A percentile compares a stretch with the other conserved stretches of the same genome.
These are phyloP conservation scores for Plagodis dolabraria DNA, from an alignment of 2,888 invertebrate genomes.

Conservation along the genomic window DNA sequence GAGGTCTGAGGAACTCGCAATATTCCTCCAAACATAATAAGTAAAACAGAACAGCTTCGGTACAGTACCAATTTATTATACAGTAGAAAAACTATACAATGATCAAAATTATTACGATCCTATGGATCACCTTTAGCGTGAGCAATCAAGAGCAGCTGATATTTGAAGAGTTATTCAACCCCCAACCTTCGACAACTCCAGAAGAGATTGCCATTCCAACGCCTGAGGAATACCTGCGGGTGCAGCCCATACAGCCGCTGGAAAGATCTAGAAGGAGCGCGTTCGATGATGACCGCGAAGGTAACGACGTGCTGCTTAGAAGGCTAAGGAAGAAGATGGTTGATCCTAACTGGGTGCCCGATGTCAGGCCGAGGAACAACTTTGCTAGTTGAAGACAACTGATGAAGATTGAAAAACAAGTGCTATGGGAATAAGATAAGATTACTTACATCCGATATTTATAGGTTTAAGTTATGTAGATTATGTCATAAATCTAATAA, in stretches of 20 bases:
- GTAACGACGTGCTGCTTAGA: constrained; percentile 35
- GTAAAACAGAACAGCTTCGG: no score
- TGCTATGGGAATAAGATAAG: no score
- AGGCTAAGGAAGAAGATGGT: constrained; percentile 30
- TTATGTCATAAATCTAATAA: no score
- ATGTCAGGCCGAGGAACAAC: constrained; percentile 33
- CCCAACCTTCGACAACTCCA: constrained; percentile 10
- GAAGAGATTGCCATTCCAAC: background rate
- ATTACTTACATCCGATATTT: no score
- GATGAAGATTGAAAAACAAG: background rate
- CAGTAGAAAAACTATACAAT: background rate
- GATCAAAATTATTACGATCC: background rate
- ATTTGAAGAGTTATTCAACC: constrained; percentile 39
- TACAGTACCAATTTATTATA: no score
- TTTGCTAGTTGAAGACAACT: background rate
- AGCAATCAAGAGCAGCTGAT: constrained; percentile 37
- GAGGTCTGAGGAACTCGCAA: background rate
- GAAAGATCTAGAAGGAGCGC: constrained; percentile 35
- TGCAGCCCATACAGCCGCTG: background rate
- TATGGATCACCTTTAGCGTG: constrained; percentile 5
- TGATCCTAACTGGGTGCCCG: constrained; percentile 43
- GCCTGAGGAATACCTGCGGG: background rate
- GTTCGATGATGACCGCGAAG: constrained; percentile 36
- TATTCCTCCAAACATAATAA: background rate
- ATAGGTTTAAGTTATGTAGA: no score